Evolutionary conservation across 2,797 vertebrate species (phyloP), one percentile per base, ranked within the genome.

Genomic region (Podarcis lilfordi): DNA sequence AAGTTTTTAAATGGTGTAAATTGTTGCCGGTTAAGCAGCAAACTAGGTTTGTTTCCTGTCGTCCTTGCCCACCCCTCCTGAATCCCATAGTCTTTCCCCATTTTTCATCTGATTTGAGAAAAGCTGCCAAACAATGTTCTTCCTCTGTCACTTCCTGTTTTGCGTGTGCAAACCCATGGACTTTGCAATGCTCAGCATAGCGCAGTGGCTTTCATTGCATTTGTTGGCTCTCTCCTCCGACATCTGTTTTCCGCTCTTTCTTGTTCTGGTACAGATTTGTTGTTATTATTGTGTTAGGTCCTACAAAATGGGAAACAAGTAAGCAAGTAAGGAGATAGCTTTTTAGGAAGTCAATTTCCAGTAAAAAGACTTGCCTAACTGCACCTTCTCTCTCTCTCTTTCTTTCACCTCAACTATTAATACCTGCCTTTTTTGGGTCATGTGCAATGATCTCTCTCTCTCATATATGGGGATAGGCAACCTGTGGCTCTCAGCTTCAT

Each of bases 91-190:
- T 78, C 13, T n/a, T 50, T 29, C 35, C 27, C 17, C 3, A 27
- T 74, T 92, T 87, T 78, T 84, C 61, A 13, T 84, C 59, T 82
- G 32, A 29, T 89, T 91, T 77, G 11, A 5, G 19, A 5, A 66
- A 3, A 85, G 1, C 55, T 71, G 15, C 81, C 15, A 85, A 80
- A 82, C n/a, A 83, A 0, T 0, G 0, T 1, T 66, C 87, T 92
- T 83, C 17, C 61, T 92, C 80, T 86, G 23, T 86, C 5, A 8
- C 5, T 92, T 91, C 19, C 55, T 25, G 66, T 55, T 93, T 88
- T 45, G 66, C 45, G 9, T 74, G 8, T 11, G 89, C 6, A 59
- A 19, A 75, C 80, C 75, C 66, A 29, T 79, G 76, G 86, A 45
- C 37, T 40, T 0, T 0, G 25, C 84, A 89, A 72, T 61, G 15